Percentiles rank a stretch among this genome's conserved stretches.
Conservation (phyloP, 2,113 vertebrate genomes). For the Atractosteus spatula region DNA sequence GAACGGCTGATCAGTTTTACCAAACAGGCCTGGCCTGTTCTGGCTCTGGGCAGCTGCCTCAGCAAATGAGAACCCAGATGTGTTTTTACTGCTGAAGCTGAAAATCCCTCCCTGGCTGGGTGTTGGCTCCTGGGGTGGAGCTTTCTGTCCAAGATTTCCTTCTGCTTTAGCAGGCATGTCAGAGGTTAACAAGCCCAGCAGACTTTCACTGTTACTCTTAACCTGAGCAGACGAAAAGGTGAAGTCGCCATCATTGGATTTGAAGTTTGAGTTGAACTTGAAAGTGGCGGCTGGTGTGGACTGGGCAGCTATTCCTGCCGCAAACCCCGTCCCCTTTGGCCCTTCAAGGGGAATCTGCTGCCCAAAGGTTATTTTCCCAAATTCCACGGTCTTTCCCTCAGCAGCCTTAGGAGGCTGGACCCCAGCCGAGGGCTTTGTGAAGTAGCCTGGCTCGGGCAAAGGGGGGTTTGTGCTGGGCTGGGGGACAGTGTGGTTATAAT, state of each 20-base stretch:
- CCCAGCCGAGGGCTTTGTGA: conserved; percentile 79
- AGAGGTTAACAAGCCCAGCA: conserved; percentile 85
- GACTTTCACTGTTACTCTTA: conserved; percentile 78
- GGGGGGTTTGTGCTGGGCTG: conserved; percentile 82
- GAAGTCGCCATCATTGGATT: conserved; percentile 94
- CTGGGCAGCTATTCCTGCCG: conserved; percentile 58
- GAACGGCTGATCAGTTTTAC: conserved; percentile 68
- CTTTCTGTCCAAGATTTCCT: conserved; percentile 56
- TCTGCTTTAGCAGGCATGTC: conserved; percentile 78
- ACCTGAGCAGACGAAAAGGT: conserved; percentile 81
- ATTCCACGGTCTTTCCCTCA: conserved; percentile 75
- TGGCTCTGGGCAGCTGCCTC: conserved; percentile 56
- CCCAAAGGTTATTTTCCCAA: conserved; percentile 77
- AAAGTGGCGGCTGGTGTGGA: conserved; percentile 74
- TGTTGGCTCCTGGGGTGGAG: conserved; percentile 46
- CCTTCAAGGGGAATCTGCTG: conserved; percentile 71
- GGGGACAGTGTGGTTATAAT: conserved; percentile 78
- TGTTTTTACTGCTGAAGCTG: conserved; percentile 73
- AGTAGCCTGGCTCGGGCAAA: conserved; percentile 92
- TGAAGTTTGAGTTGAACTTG: conserved; percentile 96
- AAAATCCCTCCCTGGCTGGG: conserved; percentile 65
- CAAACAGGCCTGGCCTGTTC: conserved; percentile 62
- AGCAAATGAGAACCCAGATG: conserved; percentile 61
- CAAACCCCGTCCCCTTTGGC: conserved; percentile 66
- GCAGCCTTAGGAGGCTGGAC: conserved; percentile 67